These are phyloP conservation scores for Porites rus DNA, from an alignment of 92 coral and sea anemone species.

Conservation along the genomic window DNA sequence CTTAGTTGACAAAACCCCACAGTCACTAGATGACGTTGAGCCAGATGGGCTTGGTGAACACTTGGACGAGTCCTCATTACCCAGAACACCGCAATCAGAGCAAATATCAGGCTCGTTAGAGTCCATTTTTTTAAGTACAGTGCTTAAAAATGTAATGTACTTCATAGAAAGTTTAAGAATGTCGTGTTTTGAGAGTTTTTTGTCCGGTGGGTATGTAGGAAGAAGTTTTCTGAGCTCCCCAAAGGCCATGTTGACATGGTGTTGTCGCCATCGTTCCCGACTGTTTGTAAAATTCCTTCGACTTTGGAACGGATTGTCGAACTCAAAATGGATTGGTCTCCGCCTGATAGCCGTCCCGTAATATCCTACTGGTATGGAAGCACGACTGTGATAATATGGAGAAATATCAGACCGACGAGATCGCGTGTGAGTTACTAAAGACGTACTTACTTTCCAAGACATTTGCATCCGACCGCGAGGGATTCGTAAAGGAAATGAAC, in stretches of 20 bases:
- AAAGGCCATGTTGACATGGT: conserved; percentile 86
- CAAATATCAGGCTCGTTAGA: conserved; percentile 22
- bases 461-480: conserved; percentile 22
- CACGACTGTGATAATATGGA: conserved; percentile 23
- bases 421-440: conserved; percentile 10
- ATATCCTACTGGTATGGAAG: conserved; percentile 43
- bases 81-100: conserved; percentile 1
- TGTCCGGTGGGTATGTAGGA: conserved; percentile 87
- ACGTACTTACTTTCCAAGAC: conserved; percentile 26
- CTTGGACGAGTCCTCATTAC: neutral
- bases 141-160: conserved; percentile 80
- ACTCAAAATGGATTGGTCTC: conserved; percentile 22
- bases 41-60: conserved; percentile 20
- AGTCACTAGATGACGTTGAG: conserved; percentile 4
- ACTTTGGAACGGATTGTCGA: conserved; percentile 42
- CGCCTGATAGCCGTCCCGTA: conserved; percentile 37
- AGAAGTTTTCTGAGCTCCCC: conserved; percentile 82
- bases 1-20: conserved; percentile 43
- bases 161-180: conserved; percentile 83
- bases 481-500: conserved; percentile 9
- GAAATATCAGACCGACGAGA: conserved; percentile 8
- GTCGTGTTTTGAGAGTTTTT: conserved; percentile 88
- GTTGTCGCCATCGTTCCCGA: conserved; percentile 89
- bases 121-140: conserved; percentile 69
- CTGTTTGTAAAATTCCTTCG: conserved; percentile 82